Percentiles rank a stretch among this genome's conserved stretches.
phyloP scores from a whole-genome alignment of 2,888 invertebrate genomes.

The Portevinia maculata region DNA sequence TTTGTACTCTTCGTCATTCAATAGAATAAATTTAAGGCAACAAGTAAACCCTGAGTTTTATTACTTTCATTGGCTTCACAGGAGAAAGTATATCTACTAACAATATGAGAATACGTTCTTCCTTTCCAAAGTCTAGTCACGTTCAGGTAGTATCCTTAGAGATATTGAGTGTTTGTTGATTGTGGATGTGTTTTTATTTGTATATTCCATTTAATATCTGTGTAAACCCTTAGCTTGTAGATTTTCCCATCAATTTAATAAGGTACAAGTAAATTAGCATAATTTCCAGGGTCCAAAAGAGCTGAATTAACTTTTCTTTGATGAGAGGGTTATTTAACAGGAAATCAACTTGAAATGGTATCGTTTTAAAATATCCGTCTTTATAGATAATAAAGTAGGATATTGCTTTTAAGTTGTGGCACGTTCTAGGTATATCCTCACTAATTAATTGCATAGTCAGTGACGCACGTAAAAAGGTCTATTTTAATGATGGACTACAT shows the following conservation, averaged over 20 bases:
- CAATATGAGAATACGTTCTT: not conserved
- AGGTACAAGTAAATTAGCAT: constrained; percentile 57
- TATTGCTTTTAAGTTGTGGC: not conserved
- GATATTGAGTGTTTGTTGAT: constrained; percentile 50
- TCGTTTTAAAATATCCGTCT: not conserved
- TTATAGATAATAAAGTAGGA: constrained; percentile 14
- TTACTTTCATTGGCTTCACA: constrained; percentile 19
- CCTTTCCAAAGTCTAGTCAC: constrained; percentile 34
- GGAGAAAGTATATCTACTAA: constrained; percentile 9
- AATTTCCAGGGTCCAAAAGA: constrained; percentile 14
- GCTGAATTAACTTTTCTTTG: constrained; percentile 21
- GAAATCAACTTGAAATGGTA: constrained; percentile 44
- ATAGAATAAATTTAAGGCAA: constrained; percentile 33
- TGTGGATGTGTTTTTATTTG: constrained; percentile 8
- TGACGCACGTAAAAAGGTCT: no score
- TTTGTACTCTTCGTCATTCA: constrained; percentile 3
- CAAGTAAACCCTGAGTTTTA: constrained; percentile 48
- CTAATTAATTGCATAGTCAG: not conserved
- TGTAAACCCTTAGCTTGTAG: constrained; percentile 19
- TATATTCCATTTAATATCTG: not conserved
- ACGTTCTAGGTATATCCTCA: not conserved
- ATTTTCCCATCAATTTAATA: constrained; percentile 52
- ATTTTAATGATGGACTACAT: no score
- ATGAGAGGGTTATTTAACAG: constrained; percentile 38
- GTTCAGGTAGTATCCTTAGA: constrained; percentile 18